phyloP scores from a whole-genome alignment of 2,113 vertebrate genomes.

The Percopsis transmontana region DNA sequence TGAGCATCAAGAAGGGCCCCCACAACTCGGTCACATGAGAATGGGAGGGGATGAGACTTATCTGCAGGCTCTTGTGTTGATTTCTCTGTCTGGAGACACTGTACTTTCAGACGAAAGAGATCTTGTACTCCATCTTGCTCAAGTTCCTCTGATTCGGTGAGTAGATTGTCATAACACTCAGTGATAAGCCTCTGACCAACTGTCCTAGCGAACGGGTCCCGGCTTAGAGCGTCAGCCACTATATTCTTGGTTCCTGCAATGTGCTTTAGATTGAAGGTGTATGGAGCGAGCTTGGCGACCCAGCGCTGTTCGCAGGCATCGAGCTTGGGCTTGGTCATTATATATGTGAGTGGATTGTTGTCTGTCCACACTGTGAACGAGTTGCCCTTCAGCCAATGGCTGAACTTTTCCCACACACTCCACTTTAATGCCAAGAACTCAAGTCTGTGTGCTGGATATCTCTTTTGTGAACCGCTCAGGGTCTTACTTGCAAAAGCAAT shows the following conservation, averaged over 20 bases:
- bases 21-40: neutral
- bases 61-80: neutral
- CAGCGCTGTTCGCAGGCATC: conserved; percentile 5
- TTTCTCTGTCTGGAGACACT: neutral
- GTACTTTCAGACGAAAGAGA: neutral
- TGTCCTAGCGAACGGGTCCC: neutral
- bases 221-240: conserved; percentile 6
- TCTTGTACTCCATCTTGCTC: conserved; percentile 6
- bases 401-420: conserved; percentile 27
- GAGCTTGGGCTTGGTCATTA: conserved; percentile 19
- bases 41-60: neutral
- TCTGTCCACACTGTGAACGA: conserved; percentile 7
- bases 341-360: conserved; percentile 17
- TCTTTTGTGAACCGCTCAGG: conserved; percentile 10
- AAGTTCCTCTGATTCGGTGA: neutral
- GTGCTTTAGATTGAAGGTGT: neutral
- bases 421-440: conserved; percentile 32
- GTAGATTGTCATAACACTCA: neutral
- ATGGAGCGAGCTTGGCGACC: conserved; percentile 7
- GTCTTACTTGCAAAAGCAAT: conserved; percentile 28
- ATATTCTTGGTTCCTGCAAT: neutral
- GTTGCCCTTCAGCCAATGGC: conserved; percentile 19
- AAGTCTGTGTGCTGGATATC: conserved; percentile 19
- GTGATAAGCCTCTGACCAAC: neutral
- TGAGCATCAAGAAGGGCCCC: neutral